A percentile compares a stretch with the other conserved stretches of the same genome.
Conservation (phyloP, 2,888 invertebrate genomes). For the Parelbella ahira region DNA sequence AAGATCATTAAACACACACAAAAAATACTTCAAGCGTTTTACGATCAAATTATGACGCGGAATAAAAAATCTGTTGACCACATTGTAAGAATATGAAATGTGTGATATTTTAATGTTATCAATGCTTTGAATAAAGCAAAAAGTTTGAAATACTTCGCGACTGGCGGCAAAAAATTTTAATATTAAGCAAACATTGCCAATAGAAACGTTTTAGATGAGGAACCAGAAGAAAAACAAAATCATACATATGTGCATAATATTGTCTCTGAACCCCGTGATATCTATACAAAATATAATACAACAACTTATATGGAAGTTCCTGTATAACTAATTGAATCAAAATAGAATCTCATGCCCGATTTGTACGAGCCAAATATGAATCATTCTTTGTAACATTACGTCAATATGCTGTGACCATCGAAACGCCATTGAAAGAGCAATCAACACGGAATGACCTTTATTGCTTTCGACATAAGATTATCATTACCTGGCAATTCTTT, state of each 20-base stretch:
- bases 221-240: no score
- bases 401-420: conserved; percentile 50
- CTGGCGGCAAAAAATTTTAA: no score
- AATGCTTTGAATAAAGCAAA: neutral
- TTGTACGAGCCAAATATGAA: conserved; percentile 62
- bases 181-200: no score
- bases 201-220: no score
- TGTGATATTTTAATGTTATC: conserved; percentile 7
- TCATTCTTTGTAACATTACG: conserved; percentile 64
- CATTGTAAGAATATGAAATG: conserved; percentile 11
- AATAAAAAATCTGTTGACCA: conserved; percentile 19
- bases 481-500: conserved; percentile 10
- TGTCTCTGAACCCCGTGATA: conserved; percentile 2
- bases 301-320: conserved; percentile 53
- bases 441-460: conserved; percentile 40
- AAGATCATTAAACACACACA: conserved; percentile 21
- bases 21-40: conserved; percentile 24
- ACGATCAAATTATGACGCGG: conserved; percentile 15
- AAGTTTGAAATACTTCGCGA: no score
- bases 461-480: conserved; percentile 41
- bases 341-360: conserved; percentile 66
- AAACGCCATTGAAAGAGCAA: conserved; percentile 23
- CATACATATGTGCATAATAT: no score
- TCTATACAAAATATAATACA: conserved; percentile 38
- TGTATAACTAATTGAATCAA: conserved; percentile 68